Base-by-base conservation (phyloP, 2,797 vertebrate species). In the Poecile montanus region DNA sequence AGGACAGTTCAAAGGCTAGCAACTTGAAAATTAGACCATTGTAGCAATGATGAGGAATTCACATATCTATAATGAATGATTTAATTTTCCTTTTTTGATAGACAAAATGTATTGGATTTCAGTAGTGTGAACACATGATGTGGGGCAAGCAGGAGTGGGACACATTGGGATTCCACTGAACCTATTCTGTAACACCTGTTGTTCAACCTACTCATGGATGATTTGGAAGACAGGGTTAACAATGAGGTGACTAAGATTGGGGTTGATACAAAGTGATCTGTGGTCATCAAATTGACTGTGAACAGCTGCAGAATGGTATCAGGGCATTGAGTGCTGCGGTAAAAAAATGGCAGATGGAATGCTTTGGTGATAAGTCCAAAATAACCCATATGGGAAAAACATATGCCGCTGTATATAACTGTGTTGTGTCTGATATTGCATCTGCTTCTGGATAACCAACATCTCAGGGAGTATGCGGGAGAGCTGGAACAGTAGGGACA, bases 251-350 rank as follows among this genome's bases (percentile, higher is more conserved):
- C 85, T 70, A 78, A 70, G 22, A 60, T 9, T 60, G 58, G 66
- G 58, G 73, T 60, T 81, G 88, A 91, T 90, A 78, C 66, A 93
- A 88, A 95, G 58, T 93, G 89, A 94, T 94, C 44, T 60, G 73
- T 73, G 63, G 83, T 88, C 83, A 95, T 96, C 85, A 76, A 94
- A 88, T 47, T 93, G 88, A 95, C 91, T 93, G 73, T 51, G 93
- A 91, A 88, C 95, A 96, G 94, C 76, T 96, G 96, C 58, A 68
- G 61, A 83, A 88, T 21, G 10, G 56, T 56, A 42, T 56, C 44
- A 48, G 30, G 19, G 56, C 63, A 51, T 11, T 90, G 66, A 56
- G 58, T 51, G 66, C 85, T 57, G 62, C 44, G 45, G 34, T 47
- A 67, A 83, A 94, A 91, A 82, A 53, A 89, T 29, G 82, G 76